Evolutionary conservation across 2,113 vertebrate species (phyloP), one percentile per base, ranked within the genome.

Genomic region (Lanius collurio): DNA sequence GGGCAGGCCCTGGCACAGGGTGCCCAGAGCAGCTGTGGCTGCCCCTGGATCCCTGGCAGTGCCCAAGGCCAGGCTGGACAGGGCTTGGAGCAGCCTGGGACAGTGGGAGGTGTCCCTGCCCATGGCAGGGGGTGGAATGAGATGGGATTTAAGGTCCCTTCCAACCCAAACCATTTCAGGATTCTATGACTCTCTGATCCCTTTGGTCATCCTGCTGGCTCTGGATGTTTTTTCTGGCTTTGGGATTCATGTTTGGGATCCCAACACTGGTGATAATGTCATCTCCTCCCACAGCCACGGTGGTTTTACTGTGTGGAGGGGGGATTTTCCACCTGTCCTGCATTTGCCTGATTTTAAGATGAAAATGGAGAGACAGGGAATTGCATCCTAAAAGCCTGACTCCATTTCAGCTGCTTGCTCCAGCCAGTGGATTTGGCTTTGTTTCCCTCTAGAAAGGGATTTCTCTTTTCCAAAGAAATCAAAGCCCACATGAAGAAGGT

Each of bases 11-110:
- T 59, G 87, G 33, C 23, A 28, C 13, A 39, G 73, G 5, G 2
- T 70, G 2, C 15, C 47, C 56, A 70, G 70, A 68, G 20, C 0
- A 60, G 30, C 24, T 75, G 39, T 19, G 62, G 62, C 62, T 75
- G 69, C 6, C 6, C 13, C n/a, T 75, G 42, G 35, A 75, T 60
- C 87, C 24, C 55, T 82, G 55, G 47, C 0, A 68, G 7, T 35
- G 39, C 3, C 3, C 46, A 2, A 53, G 28, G 13, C 35, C 57
- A 49, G 42, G 26, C 0, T 71, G 35, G 41, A n/a, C 0, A 0
- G 33, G 6, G 9, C 6, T 75, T 53, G 53, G 77, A 53, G n/a
- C 39, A 14, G 0, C 13, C 39, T 68, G 78, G 53, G 11, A 2
- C 0, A 11, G 39, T 39, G 24, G 46, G 5, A 82, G 3, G 0